These are phyloP conservation scores for Phataginus tricuspis DNA, from an alignment of 2,797 vertebrate species.

Conservation along the genomic window DNA sequence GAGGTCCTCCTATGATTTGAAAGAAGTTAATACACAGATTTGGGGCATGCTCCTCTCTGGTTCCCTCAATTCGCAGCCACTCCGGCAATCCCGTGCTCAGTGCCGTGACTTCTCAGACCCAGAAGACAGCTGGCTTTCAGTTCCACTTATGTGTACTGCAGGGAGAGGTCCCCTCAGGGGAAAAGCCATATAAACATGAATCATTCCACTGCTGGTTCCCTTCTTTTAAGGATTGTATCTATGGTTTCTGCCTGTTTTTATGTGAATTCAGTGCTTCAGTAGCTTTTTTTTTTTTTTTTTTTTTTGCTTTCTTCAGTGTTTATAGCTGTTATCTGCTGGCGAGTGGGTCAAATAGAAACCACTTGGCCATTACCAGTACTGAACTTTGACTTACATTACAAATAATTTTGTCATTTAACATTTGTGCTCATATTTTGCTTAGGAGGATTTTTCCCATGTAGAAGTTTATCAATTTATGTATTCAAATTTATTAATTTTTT, in stretches of 20 bases:
- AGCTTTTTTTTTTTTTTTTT: background rate
- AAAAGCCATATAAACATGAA: background rate
- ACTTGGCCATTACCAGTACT: background rate
- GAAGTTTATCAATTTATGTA: background rate
- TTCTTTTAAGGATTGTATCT: background rate
- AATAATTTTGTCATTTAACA: background rate
- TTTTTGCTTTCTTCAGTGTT: background rate
- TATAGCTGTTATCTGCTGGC: background rate
- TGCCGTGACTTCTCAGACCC: background rate
- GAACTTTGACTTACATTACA: background rate
- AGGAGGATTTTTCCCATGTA: background rate
- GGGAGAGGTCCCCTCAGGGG: background rate
- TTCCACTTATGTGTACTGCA: background rate
- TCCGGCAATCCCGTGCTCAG: background rate
- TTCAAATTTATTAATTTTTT: background rate
- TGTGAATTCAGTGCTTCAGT: background rate
- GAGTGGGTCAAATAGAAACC: background rate
- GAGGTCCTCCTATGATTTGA: background rate
- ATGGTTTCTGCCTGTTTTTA: background rate
- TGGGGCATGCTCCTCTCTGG: background rate
- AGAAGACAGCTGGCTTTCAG: background rate
- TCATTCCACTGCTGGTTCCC: background rate
- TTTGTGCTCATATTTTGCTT: slow-evolving; percentile 1
- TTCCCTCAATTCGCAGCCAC: background rate
- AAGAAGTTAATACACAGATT: background rate